Evolutionary conservation across 2,888 invertebrate genomes (phyloP), one percentile per base, ranked within the genome.

Genomic region (Metellina segmentata): DNA sequence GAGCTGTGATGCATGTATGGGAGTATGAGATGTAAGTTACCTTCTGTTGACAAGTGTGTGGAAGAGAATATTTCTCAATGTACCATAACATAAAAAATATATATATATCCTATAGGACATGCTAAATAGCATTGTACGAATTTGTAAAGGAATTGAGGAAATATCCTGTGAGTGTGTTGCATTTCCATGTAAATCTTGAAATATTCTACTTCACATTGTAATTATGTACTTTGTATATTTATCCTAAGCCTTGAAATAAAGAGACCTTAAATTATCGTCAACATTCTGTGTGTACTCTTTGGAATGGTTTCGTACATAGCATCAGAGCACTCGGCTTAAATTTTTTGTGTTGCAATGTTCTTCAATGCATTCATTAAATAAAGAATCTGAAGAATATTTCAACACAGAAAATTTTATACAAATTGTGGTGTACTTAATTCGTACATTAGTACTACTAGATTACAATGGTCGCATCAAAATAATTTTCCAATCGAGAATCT

Each of bases 151-250:
- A 90, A 81, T 81, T 72, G 74, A 19, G 53, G 82, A 82, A 91
- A 81, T 34, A 34, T 86, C 75, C 72, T 75, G 78, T 86, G 79
- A 85, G 53, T 90, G 53, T 90, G 90, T 90, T 90, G 72, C 70
- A 72, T 83, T 85, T 91, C 75, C 61, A 87, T 89, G 92, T 89
- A 89, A 85, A 92, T 92, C 85, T 81, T 72, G 81, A 82, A 53
- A 83, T 83, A 88, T 89, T 89, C 79, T 85, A 88, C 74, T 89
- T 92, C 89, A 77, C 85, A 89, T 89, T 89, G 89, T 92, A 89
- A 92, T 85, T 89, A 85, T 89, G 89, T 92, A 92, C 92, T 92
- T 92, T 92, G 92, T 92, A 92, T 89, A 92, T 92, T 89, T 85
- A 89, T 87, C 87, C 92, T 81, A 85, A 85, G 92, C 92, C 89